Evolutionary conservation across 2,797 vertebrate species (phyloP), one percentile per base, ranked within the genome.

Genomic region (Amblyraja radiata): DNA sequence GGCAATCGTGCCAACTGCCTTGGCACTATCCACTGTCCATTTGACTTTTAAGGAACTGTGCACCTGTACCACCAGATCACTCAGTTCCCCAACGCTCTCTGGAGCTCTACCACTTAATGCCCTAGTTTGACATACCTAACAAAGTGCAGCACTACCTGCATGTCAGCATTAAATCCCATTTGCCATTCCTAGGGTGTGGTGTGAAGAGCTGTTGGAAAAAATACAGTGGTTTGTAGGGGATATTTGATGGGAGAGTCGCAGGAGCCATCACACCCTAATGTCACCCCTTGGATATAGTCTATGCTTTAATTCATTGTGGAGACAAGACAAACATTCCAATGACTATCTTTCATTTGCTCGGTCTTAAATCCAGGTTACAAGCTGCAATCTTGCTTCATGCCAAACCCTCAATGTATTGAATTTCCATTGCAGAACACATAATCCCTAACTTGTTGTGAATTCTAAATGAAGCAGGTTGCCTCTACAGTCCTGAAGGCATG

Each of bases 401-500:
- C 84, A 88, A 88, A 8, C 84, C 32, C 61, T 68, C 36, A 32
- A 88, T 23, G 32, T 88, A 88, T 88, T 88, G 61, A 88, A 88
- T 88, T 88, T 88, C 84, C 84, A 65, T 88, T 68, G 36, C 84
- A 68, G 6, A 2, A 16, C 21, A 88, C 16, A 88, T 36, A 88
- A 88, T 88, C 84, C 61, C 63, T 14, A 88, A 88, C 84, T 88
- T 36, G 84, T 88, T 88, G 68, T 68, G 32, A 68, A 88, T 88
- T 88, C 14, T 68, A 88, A 88, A 68, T 88, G 84, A 63, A 88
- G 63, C 61, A 23, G 83, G n/a, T 88, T 88, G 84, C 84, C n/a
- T 2, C 61, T 36, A 63, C n/a, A 88, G 84, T n/a, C 83, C 61
- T 68, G 61, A 36, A 32, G 84, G 61, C 61, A 36, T 88, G 65